phyloP scores from a whole-genome alignment of 1,140 invertebrate genomes.

The Aphis gossypii region DNA sequence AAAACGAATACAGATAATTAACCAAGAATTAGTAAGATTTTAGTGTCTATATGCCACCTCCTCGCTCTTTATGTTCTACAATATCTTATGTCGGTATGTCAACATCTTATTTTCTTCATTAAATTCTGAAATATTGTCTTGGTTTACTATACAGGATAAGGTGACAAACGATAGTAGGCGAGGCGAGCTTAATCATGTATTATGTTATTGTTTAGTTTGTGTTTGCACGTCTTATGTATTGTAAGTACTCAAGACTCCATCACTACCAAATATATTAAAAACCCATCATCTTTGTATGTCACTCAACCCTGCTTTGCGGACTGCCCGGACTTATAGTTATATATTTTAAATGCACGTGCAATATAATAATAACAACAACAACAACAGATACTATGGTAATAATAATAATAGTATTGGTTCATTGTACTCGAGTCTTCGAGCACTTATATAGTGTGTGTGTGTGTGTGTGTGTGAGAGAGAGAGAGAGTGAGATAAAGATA shows the following conservation, averaged over 20 bases:
- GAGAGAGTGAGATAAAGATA: neutral
- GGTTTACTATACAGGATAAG: neutral
- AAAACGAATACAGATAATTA: too few relatives aligned
- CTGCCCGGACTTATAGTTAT: neutral
- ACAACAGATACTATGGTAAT: neutral
- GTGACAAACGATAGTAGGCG: neutral
- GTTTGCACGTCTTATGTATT: neutral
- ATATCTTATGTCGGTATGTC: too few relatives aligned
- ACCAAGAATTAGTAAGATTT: too few relatives aligned
- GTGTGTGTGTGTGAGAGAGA: neutral
- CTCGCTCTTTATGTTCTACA: too few relatives aligned
- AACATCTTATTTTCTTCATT: too few relatives aligned
- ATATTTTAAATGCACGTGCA: neutral
- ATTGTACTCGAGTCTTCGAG: neutral
- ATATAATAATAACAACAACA: neutral
- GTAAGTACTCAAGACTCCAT: neutral
- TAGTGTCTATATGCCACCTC: too few relatives aligned
- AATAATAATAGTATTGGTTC: constrained; percentile 34
- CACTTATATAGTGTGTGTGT: too few relatives aligned
- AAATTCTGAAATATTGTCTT: neutral
- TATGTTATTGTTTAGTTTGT: neutral
- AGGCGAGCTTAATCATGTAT: too few relatives aligned
- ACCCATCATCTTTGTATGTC: neutral
- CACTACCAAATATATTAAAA: neutral
- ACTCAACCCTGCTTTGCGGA: neutral